Conservation (phyloP, 35 echinoderm and acorn worm genomes). For the Ophioderma brevispina region DNA sequence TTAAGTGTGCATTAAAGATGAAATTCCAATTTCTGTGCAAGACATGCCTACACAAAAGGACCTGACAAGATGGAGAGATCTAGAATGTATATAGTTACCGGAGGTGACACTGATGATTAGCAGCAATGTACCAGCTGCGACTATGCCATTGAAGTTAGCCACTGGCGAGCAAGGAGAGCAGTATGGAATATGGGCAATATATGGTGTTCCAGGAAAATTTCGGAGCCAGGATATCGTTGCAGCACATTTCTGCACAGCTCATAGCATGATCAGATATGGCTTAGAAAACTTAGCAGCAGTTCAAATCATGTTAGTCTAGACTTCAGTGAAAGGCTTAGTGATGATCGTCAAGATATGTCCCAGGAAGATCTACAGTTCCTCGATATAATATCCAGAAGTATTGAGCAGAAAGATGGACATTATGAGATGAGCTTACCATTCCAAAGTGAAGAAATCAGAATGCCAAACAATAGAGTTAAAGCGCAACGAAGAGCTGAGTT, state of each 20-base stretch:
- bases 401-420: constrained; percentile 47
- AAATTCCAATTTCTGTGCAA: background rate
- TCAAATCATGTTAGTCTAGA: constrained; percentile 38
- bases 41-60: background rate
- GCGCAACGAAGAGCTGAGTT: background rate
- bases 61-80: background rate
- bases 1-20: background rate
- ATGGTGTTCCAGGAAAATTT: background rate
- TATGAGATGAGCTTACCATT: constrained; percentile 64
- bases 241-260: background rate
- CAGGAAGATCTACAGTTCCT: constrained; percentile 59
- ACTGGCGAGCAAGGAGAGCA: background rate
- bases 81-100: background rate
- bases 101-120: background rate
- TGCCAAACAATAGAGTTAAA: constrained; percentile 51
- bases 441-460: constrained; percentile 1
- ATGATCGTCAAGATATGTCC: constrained; percentile 41
- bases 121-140: background rate
- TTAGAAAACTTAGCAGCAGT: background rate
- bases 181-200: background rate
- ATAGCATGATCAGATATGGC: background rate
- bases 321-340: constrained; percentile 53
- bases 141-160: background rate
- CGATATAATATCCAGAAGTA: constrained; percentile 29
- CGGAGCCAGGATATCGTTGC: background rate